Percentiles rank a stretch among this genome's conserved stretches.
These are phyloP conservation scores for Astreopora myriophthalma DNA, from an alignment of 64 coral and sea anemone genomes.

Conservation along the genomic window DNA sequence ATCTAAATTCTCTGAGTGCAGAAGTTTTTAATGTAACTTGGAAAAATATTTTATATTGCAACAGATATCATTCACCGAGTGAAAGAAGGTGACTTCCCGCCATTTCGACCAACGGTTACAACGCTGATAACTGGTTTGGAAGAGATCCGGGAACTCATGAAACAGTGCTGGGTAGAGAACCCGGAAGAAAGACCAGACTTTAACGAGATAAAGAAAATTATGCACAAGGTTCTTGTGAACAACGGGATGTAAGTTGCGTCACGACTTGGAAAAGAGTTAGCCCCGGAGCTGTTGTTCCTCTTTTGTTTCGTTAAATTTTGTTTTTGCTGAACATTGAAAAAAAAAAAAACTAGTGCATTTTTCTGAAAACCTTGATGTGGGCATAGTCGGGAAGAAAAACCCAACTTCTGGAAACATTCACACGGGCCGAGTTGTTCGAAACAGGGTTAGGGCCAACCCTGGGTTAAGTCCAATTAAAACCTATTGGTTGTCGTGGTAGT, in stretches of 20 bases:
- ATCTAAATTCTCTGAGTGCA: no score
- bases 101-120: slow-evolving; percentile 90
- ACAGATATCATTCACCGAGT: slow-evolving; percentile 79
- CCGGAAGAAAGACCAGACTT: slow-evolving; percentile 87
- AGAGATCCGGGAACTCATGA: slow-evolving; percentile 86
- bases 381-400: no score
- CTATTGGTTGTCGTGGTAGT: no score
- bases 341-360: no score
- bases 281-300: not conserved
- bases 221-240: slow-evolving; percentile 91
- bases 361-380: no score
- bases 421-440: no score
- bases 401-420: no score
- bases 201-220: slow-evolving; percentile 88
- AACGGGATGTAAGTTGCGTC: slow-evolving; percentile 90
- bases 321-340: no score
- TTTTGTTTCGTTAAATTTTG: no score
- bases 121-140: slow-evolving; percentile 87
- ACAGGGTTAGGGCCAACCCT: no score
- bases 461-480: no score
- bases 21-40: no score
- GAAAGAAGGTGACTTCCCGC: slow-evolving; percentile 81
- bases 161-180: slow-evolving; percentile 91
- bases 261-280: not conserved
- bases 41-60: not conserved